Evolutionary conservation across 2,888 invertebrate genomes (phyloP).

Genomic region (Cryptosula pallasiana): DNA sequence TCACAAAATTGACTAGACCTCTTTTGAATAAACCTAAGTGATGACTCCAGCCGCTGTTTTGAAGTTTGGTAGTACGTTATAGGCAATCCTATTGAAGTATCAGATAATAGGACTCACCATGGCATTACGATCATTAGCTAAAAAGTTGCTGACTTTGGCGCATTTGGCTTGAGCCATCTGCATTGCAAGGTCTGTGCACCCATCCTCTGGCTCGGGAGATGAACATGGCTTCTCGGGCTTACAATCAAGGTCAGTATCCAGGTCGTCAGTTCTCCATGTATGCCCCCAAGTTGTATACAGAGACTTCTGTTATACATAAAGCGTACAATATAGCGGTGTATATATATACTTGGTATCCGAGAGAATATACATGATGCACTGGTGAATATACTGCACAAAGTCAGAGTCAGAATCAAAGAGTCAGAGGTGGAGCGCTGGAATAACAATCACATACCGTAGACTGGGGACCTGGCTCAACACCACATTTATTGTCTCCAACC

Average conservation of each 20-base stretch:
- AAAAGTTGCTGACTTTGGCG: neutral
- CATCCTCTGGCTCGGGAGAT: neutral
- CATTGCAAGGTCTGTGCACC: neutral
- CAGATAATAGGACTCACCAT: neutral
- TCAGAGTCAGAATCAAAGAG: too few relatives aligned
- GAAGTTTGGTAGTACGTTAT: too few relatives aligned
- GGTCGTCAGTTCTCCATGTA: neutral
- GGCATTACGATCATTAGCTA: neutral
- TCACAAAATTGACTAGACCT: too few relatives aligned
- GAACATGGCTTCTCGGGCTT: neutral
- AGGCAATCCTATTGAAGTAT: too few relatives aligned
- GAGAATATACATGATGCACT: too few relatives aligned
- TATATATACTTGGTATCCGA: too few relatives aligned
- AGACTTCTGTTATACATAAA: neutral
- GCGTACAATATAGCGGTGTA: too few relatives aligned
- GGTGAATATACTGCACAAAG: too few relatives aligned
- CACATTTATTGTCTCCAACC: conserved; percentile 31
- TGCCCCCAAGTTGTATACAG: neutral
- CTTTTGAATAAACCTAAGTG: too few relatives aligned
- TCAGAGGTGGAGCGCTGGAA: too few relatives aligned
- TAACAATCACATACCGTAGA: neutral
- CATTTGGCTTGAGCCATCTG: neutral
- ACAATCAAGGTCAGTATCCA: neutral
- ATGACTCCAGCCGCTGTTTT: too few relatives aligned
- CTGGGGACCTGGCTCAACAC: neutral